Conservation (phyloP, 1,140 invertebrate species). For the Lepidostoma basale region DNA sequence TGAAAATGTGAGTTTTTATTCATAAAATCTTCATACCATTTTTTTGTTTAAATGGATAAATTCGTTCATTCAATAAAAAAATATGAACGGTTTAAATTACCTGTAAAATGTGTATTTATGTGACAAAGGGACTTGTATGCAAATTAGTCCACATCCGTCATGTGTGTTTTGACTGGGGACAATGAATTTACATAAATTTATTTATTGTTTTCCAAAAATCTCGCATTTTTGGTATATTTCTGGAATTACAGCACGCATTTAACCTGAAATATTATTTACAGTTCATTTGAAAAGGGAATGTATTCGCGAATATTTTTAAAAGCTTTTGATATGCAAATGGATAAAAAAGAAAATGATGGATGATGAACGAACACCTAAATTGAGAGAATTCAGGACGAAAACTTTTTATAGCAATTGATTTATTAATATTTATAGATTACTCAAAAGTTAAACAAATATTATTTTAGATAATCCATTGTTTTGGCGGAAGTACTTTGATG, state of each 20-base stretch:
- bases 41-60: too few species aligned
- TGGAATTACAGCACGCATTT: not conserved
- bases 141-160: not conserved
- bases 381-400: too few species aligned
- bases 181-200: constrained; percentile 6
- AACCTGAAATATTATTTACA: not conserved
- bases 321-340: constrained; percentile 4
- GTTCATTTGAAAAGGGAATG: constrained; percentile 3
- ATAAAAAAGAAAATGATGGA: too few species aligned
- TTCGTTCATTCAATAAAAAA: too few species aligned
- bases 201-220: constrained; percentile 12
- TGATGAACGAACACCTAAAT: too few species aligned
- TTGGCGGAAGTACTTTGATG: too few species aligned
- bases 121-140: not conserved
- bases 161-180: not conserved
- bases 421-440: too few species aligned
- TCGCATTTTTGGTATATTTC: not conserved
- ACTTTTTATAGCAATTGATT: too few species aligned
- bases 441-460: too few species aligned
- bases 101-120: not conserved
- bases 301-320: constrained; percentile 4
- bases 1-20: too few species aligned
- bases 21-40: too few species aligned
- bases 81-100: not conserved
- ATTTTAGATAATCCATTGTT: too few species aligned